Conservation (phyloP, 2,797 vertebrate genomes). For the Platalea minor region DNA sequence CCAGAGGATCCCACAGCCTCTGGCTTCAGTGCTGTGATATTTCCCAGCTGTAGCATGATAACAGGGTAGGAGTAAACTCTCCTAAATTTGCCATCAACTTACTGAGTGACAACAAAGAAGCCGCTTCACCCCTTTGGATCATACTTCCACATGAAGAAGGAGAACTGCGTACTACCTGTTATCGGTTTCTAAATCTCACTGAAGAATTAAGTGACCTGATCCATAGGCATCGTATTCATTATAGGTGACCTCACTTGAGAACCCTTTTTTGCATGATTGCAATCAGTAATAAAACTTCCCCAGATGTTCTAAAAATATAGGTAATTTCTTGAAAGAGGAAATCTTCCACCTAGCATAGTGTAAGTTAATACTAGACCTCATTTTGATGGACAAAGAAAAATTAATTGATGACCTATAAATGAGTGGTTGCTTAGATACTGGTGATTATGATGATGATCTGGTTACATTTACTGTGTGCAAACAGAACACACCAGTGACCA, state of each 20-base stretch:
- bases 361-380: background rate
- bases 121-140: background rate
- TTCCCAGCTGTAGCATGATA: background rate
- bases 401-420: background rate
- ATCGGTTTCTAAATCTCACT: background rate
- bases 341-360: background rate
- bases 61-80: background rate
- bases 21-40: background rate
- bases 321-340: background rate
- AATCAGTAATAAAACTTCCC: background rate
- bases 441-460: background rate
- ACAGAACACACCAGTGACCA: background rate
- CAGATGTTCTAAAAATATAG: background rate
- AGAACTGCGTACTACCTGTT: background rate
- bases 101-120: background rate
- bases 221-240: background rate
- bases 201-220: background rate
- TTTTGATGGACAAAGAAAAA: slow-evolving; percentile 9
- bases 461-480: background rate
- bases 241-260: background rate
- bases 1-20: background rate
- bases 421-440: background rate
- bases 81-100: background rate
- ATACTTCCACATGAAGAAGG: background rate
- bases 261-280: background rate